Evolutionary conservation across 2,888 invertebrate species (phyloP), one percentile per base, ranked within the genome.

Genomic region (Caenorhabditis virilis): DNA sequence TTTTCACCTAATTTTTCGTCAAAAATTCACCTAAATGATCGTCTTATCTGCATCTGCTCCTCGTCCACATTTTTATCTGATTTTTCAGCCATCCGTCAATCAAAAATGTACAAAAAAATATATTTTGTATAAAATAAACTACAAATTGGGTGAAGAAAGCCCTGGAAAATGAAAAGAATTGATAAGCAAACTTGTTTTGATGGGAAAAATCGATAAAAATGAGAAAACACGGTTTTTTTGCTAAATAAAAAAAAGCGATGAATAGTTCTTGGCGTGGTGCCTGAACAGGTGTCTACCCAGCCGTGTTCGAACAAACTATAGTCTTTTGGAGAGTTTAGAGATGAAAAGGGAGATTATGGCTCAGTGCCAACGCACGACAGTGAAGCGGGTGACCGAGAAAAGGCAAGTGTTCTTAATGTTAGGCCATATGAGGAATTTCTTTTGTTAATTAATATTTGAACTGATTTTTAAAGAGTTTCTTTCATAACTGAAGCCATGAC

Each of bases 1-100:
- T 38, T 15, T 38, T 6, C 13, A 42, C 16, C 11, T 20, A 20
- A 42, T 42, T 22, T 11, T 25, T 25, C 23, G 20, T 42, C 20
- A 9, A 42, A 22, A 42, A 42, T 20, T 38, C 18, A 60, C 60
- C 60, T 49, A 20, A 18, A 54, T 1, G 60, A 60, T 25, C 54
- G 43, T 60, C 60, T 60, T 30, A 30, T 23, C 18, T 23, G n/a
- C n/a, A 9, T 30, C 13, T 6, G 13, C 30, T 30, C 7, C 30
- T 30, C 30, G 13, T 30, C 30, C 13, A 13, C 6, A 30, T 30
- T 6, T 9, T 30, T 30, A 6, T 30, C 13, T 30, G 6, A 13
- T 9, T 30, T 13, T 30, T 30, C 30, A 13, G 30, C 30, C 30
- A 30, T 30, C 13, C 30, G 30, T 30, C 13, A 13, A 9, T 30